Evolutionary conservation across 2,113 vertebrate species (phyloP).

Genomic region (Corvus moneduloides): DNA sequence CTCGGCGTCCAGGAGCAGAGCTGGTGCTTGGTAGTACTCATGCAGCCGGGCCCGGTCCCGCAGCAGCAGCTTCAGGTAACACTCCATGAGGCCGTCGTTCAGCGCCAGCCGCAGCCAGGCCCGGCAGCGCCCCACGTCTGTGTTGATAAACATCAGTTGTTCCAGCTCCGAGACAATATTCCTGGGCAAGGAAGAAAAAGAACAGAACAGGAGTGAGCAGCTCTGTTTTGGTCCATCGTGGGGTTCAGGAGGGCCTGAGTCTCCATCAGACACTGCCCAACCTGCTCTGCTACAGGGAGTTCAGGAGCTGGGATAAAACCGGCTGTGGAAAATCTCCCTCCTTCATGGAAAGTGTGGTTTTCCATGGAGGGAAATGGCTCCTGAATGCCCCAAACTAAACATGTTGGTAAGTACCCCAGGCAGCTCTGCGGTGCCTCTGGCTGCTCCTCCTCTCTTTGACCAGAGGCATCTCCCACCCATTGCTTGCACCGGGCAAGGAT

Average conservation of each 20-base stretch:
- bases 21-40: conserved; percentile 83
- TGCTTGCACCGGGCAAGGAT: neutral
- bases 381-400: neutral
- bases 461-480: neutral
- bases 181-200: conserved; percentile 54
- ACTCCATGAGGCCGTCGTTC: conserved; percentile 91
- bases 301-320: neutral
- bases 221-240: fast-evolving
- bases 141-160: conserved; percentile 84
- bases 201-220: neutral
- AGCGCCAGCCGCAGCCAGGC: conserved; percentile 93
- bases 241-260: neutral
- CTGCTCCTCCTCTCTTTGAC: neutral
- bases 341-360: neutral
- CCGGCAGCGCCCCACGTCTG: conserved; percentile 89
- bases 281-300: neutral
- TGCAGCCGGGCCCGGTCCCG: conserved; percentile 79
- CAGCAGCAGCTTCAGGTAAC: conserved; percentile 88
- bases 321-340: neutral
- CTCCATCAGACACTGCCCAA: neutral
- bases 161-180: conserved; percentile 88
- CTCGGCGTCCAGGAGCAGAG: conserved; percentile 86
- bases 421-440: neutral
- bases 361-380: neutral
- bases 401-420: neutral